Evolutionary conservation across 1,140 invertebrate species (phyloP), one percentile per base, ranked within the genome.

Genomic region (Cecropterus lyciades): DNA sequence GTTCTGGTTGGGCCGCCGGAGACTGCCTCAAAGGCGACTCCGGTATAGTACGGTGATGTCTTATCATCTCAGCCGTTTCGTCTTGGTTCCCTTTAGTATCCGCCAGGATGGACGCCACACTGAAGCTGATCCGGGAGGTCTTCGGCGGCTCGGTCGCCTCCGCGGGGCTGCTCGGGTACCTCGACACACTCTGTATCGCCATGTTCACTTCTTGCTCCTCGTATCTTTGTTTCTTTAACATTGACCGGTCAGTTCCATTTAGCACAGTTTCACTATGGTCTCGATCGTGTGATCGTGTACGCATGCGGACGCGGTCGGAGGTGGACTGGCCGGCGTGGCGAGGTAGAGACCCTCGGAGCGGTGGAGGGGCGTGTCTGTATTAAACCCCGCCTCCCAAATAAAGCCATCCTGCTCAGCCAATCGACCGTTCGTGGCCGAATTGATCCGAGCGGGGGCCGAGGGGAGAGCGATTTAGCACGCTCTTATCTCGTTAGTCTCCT

Each of bases 21-120:
- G 89, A 90, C 33, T 93, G 91, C 49, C 91, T 67, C 42, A 93
- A 65, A 4, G 92, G 92, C 14, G 91, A 92, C 53, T 92, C 91
- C 0, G 91, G 87, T 40, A 92, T 92, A 43, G 78, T 87, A 24
- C 86, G 75, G 51, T 93, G 92, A 48, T 93, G 90, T 42, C 91
- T 79, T 16, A 93, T 84, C 67, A 92, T 92, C 57, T 93, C 91
- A 1, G 83, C 84, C 0, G 81, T 87, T 40, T 85, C 90, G 80
- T 82, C 93, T 69, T 92, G 87, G 55, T 76, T 80, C 4, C 93
- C 93, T 69, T 95, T 92, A 5, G 94, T 95, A 70, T 95, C 95
- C 0, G 94, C 95, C 68, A 95, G 78, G 17, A 95, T 89, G 0
- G 95, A 95, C 0, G 95, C 95, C 9, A 95, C 95, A 85, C 95